These are phyloP conservation scores for Chrysomela aeneicollis DNA, from an alignment of 2,888 invertebrate species.

Conservation along the genomic window DNA sequence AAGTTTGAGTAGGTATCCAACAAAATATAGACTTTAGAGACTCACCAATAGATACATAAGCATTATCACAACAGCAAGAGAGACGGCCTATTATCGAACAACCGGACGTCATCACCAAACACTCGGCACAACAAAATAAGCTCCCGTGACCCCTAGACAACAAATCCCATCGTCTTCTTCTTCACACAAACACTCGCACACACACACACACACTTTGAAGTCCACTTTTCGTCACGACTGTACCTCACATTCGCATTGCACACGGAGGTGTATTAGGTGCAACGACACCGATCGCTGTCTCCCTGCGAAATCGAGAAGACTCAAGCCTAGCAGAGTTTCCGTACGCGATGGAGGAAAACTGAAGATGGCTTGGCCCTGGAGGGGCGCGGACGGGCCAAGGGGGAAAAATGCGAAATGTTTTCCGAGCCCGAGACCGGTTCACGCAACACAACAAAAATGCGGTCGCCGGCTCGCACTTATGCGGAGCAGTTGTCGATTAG, in stretches of 20 bases:
- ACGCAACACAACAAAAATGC: conserved; percentile 20
- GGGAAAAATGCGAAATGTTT: conserved; percentile 20
- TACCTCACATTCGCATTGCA: conserved; percentile 52
- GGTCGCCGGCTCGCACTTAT: conserved; percentile 5
- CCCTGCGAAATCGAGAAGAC: conserved; percentile 26
- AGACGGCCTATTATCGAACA: conserved; percentile 21
- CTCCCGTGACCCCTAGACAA: conserved; percentile 26
- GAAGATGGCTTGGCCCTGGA: conserved; percentile 26
- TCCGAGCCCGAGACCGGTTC: conserved; percentile 28
- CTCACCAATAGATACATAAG: conserved; percentile 34
- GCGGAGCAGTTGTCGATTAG: conserved; percentile 17
- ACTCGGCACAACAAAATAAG: conserved; percentile 26
- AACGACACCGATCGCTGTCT: conserved; percentile 48
- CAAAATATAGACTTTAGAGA: too few relatives aligned
- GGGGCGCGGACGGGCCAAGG: conserved; percentile 14
- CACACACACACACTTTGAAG: conserved; percentile 7
- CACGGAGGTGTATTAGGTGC: conserved; percentile 48
- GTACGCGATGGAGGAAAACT: conserved; percentile 36
- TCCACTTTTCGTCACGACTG: conserved; percentile 45
- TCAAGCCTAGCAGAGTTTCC: conserved; percentile 21
- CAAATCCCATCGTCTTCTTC: conserved; percentile 16
- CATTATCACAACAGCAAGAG: conserved; percentile 20
- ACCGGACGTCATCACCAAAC: conserved; percentile 27
- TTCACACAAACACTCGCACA: not conserved
- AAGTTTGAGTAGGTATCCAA: conserved; percentile 2